A percentile compares a stretch with the other conserved stretches of the same genome.
phyloP scores from a whole-genome alignment of 2,113 vertebrate genomes.

The Atlantisia rogersi region DNA sequence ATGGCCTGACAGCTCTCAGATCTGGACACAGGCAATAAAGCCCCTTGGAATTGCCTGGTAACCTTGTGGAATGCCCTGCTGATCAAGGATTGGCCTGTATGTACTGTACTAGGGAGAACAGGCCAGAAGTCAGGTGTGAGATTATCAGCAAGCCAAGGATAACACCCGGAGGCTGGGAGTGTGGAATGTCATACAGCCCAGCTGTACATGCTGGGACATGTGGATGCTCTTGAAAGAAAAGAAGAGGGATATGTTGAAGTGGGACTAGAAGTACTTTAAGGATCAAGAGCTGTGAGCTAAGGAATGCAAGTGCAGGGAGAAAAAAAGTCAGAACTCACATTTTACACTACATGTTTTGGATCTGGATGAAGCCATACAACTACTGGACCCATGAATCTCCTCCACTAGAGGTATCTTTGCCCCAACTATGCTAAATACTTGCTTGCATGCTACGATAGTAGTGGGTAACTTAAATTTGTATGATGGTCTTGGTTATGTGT shows the following conservation, averaged over 20 bases:
- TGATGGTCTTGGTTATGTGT: no score
- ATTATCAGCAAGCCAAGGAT: background rate
- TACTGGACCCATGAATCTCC: no score
- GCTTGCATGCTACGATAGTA: no score
- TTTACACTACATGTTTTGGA: no score
- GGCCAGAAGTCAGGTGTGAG: fast-evolving
- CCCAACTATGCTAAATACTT: no score
- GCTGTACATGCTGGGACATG: background rate
- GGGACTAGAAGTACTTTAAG: background rate
- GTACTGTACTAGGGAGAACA: background rate
- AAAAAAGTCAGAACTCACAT: background rate
- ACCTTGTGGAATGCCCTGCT: background rate
- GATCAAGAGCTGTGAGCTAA: background rate
- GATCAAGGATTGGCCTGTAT: background rate
- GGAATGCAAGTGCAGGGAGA: background rate
- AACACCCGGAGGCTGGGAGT: background rate
- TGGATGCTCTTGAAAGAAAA: background rate
- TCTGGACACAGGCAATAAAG: background rate
- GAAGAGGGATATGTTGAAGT: background rate
- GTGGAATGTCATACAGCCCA: background rate
- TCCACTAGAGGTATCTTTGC: no score
- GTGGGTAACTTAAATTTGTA: no score
- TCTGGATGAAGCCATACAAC: no score
- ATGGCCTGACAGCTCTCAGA: background rate
- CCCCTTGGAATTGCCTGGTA: background rate